These are phyloP conservation scores for Eumeta japonica DNA, from an alignment of 1,140 invertebrate genomes.

Conservation along the genomic window DNA sequence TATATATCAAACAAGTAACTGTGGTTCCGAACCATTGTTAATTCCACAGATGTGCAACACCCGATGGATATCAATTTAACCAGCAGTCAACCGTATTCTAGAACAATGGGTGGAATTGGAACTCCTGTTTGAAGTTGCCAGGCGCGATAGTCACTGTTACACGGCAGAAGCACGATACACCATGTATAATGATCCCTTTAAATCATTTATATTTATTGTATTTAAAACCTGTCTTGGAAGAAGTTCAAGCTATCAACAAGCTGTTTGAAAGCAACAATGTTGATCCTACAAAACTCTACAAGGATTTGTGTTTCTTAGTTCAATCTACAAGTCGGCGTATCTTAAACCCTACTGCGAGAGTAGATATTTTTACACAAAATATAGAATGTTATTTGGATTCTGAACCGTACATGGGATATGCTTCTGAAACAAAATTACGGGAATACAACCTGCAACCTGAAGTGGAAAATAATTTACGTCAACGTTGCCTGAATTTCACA, in stretches of 20 bases:
- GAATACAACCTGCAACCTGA: constrained; percentile 14
- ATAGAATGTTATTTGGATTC: constrained; percentile 15
- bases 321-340: too few relatives aligned
- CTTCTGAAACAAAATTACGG: constrained; percentile 16
- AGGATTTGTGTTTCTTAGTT: constrained; percentile 13
- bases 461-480: too few relatives aligned
- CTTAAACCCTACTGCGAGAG: constrained; percentile 15
- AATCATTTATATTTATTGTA: constrained; percentile 14
- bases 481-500: constrained; percentile 14
- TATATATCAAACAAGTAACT: constrained; percentile 28
- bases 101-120: too few relatives aligned
- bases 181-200: constrained; percentile 6
- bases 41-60: constrained; percentile 32
- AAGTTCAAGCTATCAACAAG: constrained; percentile 12
- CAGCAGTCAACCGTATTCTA: too few relatives aligned
- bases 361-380: constrained; percentile 13
- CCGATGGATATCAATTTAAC: constrained; percentile 33
- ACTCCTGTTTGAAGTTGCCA: too few relatives aligned
- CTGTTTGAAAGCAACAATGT: constrained; percentile 15
- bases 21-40: constrained; percentile 27
- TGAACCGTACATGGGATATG: constrained; percentile 12
- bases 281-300: constrained; percentile 15
- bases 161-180: constrained; percentile 12
- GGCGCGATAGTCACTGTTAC: constrained; percentile 11
- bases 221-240: constrained; percentile 11